These are phyloP conservation scores for Agrotis puta DNA, from an alignment of 2,888 invertebrate genomes.

Conservation along the genomic window DNA sequence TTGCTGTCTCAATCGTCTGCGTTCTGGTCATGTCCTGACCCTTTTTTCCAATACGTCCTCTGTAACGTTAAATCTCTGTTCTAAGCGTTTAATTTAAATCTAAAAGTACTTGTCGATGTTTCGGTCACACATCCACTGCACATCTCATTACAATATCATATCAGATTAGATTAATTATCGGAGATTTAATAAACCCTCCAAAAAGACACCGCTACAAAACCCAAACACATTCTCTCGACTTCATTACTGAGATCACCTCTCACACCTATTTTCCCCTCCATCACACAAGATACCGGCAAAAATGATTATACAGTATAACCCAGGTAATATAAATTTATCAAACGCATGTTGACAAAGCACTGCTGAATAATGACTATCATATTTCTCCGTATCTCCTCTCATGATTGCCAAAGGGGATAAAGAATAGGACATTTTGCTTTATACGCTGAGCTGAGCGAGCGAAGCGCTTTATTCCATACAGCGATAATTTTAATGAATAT, in stretches of 20 bases:
- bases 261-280: slow-evolving; percentile 32
- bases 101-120: too few species aligned
- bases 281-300: slow-evolving; percentile 56
- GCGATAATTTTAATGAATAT: slow-evolving; percentile 85
- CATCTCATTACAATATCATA: neutral
- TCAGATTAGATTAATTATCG: neutral
- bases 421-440: slow-evolving; percentile 80
- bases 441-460: slow-evolving; percentile 72
- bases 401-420: slow-evolving; percentile 86
- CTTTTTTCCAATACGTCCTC: neutral
- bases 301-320: slow-evolving; percentile 78
- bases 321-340: slow-evolving; percentile 84
- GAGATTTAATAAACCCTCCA: slow-evolving; percentile 1
- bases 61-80: too few species aligned
- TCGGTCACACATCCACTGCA: too few species aligned
- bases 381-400: slow-evolving; percentile 85
- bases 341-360: slow-evolving; percentile 84
- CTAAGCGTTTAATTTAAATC: too few species aligned
- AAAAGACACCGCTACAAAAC: neutral
- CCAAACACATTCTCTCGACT: slow-evolving; percentile 32
- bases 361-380: slow-evolving; percentile 85
- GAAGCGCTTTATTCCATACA: slow-evolving; percentile 73
- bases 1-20: too few species aligned
- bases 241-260: slow-evolving; percentile 30
- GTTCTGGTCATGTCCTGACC: neutral